Base-by-base conservation (phyloP, 2,888 invertebrate species). In the Drosophila parthenogenetica region DNA sequence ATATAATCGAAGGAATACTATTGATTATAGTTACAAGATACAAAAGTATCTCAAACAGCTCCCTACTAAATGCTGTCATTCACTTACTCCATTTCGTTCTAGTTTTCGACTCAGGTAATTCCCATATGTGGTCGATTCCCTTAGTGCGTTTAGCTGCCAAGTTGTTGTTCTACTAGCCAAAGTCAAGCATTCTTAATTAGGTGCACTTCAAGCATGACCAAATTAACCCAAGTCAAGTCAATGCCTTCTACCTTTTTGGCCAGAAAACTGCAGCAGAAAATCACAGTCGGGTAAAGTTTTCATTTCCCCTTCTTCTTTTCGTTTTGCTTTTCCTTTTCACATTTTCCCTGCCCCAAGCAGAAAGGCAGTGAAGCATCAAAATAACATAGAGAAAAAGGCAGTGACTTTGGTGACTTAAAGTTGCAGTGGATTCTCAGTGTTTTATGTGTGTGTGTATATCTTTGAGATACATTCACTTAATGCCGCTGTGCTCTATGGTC, bases 401-500 rank as follows among this genome's bases (percentile, higher is more conserved):
- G 50, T 29, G 45, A 48, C 53, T 46, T 29, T 5, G 54, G 64
- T 69, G 73, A 86, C 81, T 87, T 77, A 17, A 81, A 78, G 79
- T 64, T 81, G 67, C 63, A 60, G 25, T 69, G 73, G 74, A 81
- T 71, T 67, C 75, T 54, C 40, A 42, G 35, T 13, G 42, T 42
- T 53, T 40, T 35, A 32, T 45, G 42, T 53, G 42, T 35, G 49
- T 57, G 32, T 61, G 35, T 59, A 61, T 75, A 68, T 83, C 78
- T 83, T 64, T 55, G 64, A 68, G 79, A 79, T 68, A 75, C 81
- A 65, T 72, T 72, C 74, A 71, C 75, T 60, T 54, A 50, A 48
- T 45, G 39, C 16, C 57, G 46, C 42, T 46, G 82, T 73, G 86
- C 89, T 69, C 67, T 87, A 87, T 86, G 86, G 86, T 86, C 86